Conservation (phyloP, 1,140 invertebrate genomes). For the Bombus polaris region DNA sequence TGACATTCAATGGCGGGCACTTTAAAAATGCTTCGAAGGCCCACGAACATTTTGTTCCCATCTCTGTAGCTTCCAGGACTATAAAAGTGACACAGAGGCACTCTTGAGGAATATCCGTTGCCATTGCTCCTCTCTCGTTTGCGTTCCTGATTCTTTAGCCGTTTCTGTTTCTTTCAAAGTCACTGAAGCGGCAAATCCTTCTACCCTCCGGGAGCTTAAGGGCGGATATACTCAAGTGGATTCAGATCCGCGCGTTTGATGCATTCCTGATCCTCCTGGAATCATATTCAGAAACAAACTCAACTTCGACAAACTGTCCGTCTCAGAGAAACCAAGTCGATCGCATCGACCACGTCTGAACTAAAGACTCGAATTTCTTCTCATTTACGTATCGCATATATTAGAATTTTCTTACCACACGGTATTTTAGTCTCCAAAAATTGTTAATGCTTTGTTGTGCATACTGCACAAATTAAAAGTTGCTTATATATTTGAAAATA, state of each 20-base stretch:
- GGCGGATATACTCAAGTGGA: slow-evolving; percentile 78
- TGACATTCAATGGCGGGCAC: background rate
- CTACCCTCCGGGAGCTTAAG: slow-evolving; percentile 79
- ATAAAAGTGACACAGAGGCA: background rate
- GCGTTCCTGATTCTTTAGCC: slow-evolving; percentile 73
- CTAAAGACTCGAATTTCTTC: background rate
- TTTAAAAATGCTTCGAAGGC: background rate
- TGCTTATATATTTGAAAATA: no score
- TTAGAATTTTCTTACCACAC: no score
- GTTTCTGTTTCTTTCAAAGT: slow-evolving; percentile 80
- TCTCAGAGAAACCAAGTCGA: background rate
- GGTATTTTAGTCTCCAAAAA: no score
- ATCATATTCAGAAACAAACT: slow-evolving; percentile 56
- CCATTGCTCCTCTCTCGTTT: slow-evolving; percentile 52
- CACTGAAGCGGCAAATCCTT: slow-evolving; percentile 80
- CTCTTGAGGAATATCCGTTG: background rate
- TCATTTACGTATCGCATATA: no score
- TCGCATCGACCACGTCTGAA: background rate
- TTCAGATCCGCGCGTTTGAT: slow-evolving; percentile 59
- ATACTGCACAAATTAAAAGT: no score
- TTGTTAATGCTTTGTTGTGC: no score
- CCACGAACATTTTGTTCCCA: background rate
- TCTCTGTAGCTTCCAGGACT: background rate
- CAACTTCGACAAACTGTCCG: slow-evolving; percentile 37
- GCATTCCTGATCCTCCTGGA: slow-evolving; percentile 62